phyloP scores from a whole-genome alignment of 1,140 invertebrate genomes.

The Eumeta japonica region DNA sequence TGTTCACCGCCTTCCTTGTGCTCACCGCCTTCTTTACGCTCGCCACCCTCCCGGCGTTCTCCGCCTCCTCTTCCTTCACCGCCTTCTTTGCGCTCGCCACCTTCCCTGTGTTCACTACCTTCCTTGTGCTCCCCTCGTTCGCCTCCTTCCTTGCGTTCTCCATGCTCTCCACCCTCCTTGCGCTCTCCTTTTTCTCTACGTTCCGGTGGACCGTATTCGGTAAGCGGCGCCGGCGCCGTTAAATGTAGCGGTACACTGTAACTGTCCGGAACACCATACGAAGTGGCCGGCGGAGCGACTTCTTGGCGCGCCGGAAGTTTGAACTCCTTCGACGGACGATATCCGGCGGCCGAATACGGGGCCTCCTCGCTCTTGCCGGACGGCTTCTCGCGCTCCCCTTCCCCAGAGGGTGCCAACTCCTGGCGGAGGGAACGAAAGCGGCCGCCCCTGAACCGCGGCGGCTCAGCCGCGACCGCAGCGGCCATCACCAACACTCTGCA shows the following conservation, averaged over 20 bases:
- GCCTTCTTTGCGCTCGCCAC: no score
- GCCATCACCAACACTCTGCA: no score
- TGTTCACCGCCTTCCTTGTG: no score
- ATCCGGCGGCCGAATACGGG: slow-evolving; percentile 47
- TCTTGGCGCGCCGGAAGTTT: slow-evolving; percentile 37
- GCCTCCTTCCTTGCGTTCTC: no score
- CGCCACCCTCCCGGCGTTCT: no score
- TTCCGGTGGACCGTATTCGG: slow-evolving; percentile 26
- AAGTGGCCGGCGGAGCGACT: slow-evolving; percentile 30
- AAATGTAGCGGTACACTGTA: slow-evolving; percentile 40
- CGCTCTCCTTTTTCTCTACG: slow-evolving; percentile 13
- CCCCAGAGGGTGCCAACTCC: slow-evolving; percentile 8
- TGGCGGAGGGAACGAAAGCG: slow-evolving; percentile 27
- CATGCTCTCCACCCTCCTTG: slow-evolving; percentile 14
- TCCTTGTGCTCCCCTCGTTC: slow-evolving; percentile 23
- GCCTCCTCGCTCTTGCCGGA: slow-evolving; percentile 17
- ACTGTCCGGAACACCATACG: slow-evolving; percentile 42
- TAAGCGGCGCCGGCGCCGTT: slow-evolving; percentile 29
- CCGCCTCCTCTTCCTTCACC: no score
- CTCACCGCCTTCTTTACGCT: no score
- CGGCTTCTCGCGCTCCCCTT: slow-evolving; percentile 12
- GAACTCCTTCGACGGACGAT: slow-evolving; percentile 35
- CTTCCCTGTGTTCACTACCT: slow-evolving; percentile 30
- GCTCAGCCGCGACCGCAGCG: slow-evolving; percentile 32
- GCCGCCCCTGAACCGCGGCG: slow-evolving; percentile 25